Conservation (phyloP, 1,140 invertebrate genomes). For the Akabosia matsudoensis region DNA sequence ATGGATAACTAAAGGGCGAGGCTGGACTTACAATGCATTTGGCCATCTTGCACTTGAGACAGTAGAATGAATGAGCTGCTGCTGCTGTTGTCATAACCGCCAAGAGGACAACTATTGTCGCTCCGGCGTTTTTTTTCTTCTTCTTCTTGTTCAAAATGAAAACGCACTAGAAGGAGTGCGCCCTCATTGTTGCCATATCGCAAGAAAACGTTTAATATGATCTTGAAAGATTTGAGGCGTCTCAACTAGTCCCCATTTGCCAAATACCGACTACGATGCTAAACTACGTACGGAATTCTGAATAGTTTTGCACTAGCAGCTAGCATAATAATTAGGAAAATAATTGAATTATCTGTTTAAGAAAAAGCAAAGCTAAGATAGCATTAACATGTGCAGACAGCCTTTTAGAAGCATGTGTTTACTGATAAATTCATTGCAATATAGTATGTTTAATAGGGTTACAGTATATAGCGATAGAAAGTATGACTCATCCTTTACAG, state of each 20-base stretch:
- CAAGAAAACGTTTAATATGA: no score
- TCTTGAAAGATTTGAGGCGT: no score
- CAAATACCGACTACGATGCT: no score
- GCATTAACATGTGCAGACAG: no score
- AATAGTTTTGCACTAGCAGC: no score
- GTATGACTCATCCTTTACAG: conserved; percentile 46
- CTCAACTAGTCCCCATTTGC: no score
- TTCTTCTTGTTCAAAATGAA: background rate
- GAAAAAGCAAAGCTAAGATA: no score
- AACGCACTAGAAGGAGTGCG: no score
- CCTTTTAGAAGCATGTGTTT: background rate
- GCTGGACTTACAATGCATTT: background rate
- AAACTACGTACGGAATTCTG: no score
- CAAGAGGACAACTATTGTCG: background rate
- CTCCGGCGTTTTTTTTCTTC: background rate
- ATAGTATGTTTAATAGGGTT: conserved; percentile 23
- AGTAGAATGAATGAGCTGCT: background rate
- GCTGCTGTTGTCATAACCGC: background rate
- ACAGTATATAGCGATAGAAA: conserved; percentile 39
- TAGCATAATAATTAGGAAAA: no score
- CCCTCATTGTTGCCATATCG: no score
- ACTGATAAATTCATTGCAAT: background rate
- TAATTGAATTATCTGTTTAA: no score
- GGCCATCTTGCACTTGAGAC: background rate
- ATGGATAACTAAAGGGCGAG: background rate